Base-by-base conservation (phyloP, 2,888 invertebrate species). In the Ceraclea dissimilis region DNA sequence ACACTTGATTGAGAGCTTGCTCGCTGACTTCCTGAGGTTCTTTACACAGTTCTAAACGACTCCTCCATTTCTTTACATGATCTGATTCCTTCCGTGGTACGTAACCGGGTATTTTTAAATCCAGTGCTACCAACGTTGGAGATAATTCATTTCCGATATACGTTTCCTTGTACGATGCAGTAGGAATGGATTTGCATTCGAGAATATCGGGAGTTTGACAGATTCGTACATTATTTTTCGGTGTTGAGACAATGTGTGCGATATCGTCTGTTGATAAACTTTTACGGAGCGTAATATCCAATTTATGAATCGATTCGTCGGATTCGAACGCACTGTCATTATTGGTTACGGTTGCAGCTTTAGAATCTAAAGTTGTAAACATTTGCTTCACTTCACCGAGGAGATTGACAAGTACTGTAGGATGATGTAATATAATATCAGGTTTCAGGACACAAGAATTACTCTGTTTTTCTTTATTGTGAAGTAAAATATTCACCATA, bases 1-100 rank as follows among this genome's bases (percentile, higher is more conserved):
- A 81, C 60, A 80, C 79, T 46, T 77, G 71, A 61, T 77, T 78
- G 17, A 81, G 71, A 44, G 80, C 76, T 21, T 79, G 74, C 60
- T 80, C 75, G 6, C 80, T 79, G 5, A 81, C 72, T 63, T 71
- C 70, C 61, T 79, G 74, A 2, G 81, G 78, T 51, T 68, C 67
- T 54, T 66, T 70, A 47, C 70, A 69, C 17, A 66, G 65, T 18
- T 68, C 69, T 43, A 72, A 6, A 33, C 61, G 56, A 49, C 61
- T 61, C 18, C 50, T 55, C 69, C 64, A 51, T 68, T 69, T 63
- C 64, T 68, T 56, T 68, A 69, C 2, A 72, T 74, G 55, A 65
- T 73, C 53, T 72, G 70, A 62, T 71, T 68, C 39, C 74, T 69
- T 61, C n/a, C 50, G 49, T 39, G 78, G 77, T 1, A 76, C 73